Evolutionary conservation across 2,797 vertebrate species (phyloP), one percentile per base, ranked within the genome.

Genomic region (Nyctalus aviator): DNA sequence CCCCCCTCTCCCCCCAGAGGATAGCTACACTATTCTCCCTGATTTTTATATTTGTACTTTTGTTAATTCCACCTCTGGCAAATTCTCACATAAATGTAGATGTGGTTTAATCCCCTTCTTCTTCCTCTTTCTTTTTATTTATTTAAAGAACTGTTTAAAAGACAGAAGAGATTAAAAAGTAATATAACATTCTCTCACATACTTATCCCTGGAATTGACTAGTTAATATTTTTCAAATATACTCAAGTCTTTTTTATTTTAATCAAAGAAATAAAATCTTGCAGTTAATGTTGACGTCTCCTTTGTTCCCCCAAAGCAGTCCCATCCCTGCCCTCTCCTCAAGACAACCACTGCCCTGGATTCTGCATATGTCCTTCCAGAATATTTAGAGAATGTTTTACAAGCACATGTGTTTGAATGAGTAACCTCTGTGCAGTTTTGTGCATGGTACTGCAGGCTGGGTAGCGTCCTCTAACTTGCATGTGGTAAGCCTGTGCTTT

Each of bases 211-310:
- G 77, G 75, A 93, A 95, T 69, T 94, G 77, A 75, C 81, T 23
- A 73, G 71, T 66, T 95, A 91, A 66, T 91, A 78, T 85, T 93
- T 94, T 73, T 78, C 59, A 84, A 23, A 18, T 78, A 75, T 35
- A 78, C 81, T 91, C 6, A 20, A 50, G 23, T 84, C 64, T 71
- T 85, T 92, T 68, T 92, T 94, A 90, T 90, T 94, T 93, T 90
- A 85, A 95, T 88, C 75, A 83, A 82, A 97, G 86, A 83, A 95
- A 78, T 87, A 48, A 94, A 87, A 55, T 72, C 53, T 46, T 90
- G 23, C 73, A 23, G 55, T 78, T 87, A 62, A 48, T 57, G 68
- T 25, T 23, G 72, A 91, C 66, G 41, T 77, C 37, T 69, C 93
- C 89, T 83, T 92, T 95, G 88, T 86, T 92, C 62, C 55, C 53